These are phyloP conservation scores for Alectura lathami DNA, from an alignment of 2,113 vertebrate species.

Conservation along the genomic window DNA sequence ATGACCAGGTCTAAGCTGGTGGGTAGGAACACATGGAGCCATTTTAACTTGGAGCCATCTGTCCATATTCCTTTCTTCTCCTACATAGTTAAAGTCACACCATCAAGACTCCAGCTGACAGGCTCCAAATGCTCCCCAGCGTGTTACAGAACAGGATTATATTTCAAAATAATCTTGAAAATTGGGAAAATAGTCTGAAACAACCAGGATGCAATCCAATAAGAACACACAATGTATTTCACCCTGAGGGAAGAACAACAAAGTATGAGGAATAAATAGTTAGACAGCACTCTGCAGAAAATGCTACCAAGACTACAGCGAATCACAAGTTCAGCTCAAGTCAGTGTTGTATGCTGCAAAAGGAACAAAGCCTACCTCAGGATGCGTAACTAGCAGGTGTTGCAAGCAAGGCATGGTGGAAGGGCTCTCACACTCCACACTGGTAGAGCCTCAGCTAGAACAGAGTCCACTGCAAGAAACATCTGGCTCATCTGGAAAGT, in stretches of 20 bases:
- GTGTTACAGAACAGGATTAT: slow-evolving; percentile 20
- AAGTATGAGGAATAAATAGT: not conserved
- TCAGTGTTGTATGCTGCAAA: rapidly evolving
- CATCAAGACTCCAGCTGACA: not conserved
- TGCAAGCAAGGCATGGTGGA: rapidly evolving
- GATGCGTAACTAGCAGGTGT: rapidly evolving
- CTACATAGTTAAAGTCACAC: not conserved
- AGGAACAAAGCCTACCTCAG: not conserved
- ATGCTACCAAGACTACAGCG: not conserved
- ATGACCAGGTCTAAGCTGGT: not conserved
- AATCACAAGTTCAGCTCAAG: not conserved
- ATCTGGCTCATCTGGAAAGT: not conserved
- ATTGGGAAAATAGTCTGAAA: not conserved
- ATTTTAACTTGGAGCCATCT: slow-evolving; percentile 4
- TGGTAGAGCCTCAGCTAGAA: not conserved
- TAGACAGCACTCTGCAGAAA: not conserved
- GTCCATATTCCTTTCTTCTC: not conserved
- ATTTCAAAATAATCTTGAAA: slow-evolving; percentile 15
- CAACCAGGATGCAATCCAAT: not conserved
- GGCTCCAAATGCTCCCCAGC: slow-evolving; percentile 21
- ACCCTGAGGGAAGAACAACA: not conserved
- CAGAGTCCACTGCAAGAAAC: not conserved
- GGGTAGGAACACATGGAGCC: not conserved
- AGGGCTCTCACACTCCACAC: not conserved
- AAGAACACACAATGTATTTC: not conserved